Conservation (phyloP, 2,888 invertebrate species). For the Oscheius sp. region DNA sequence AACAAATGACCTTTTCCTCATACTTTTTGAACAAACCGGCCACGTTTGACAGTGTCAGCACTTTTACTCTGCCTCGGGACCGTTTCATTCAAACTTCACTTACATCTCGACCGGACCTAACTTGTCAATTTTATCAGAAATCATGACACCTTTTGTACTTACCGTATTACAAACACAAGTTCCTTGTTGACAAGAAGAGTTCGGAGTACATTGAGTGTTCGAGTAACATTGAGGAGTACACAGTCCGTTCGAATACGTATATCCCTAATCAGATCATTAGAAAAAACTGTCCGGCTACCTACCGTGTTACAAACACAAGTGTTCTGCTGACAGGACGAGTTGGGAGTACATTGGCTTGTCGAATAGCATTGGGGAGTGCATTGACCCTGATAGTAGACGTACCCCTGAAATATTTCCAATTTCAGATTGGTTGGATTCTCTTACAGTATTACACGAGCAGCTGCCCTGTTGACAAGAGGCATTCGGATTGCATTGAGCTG, state of each 20-base stretch:
- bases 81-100: too few species aligned
- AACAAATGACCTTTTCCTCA: too few species aligned
- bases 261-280: not conserved
- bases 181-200: slow-evolving; percentile 33
- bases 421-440: not conserved
- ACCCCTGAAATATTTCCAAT: slow-evolving; percentile 2
- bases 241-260: slow-evolving; percentile 4
- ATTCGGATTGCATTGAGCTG: slow-evolving; percentile 16
- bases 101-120: too few species aligned
- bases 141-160: not conserved
- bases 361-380: slow-evolving; percentile 30
- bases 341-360: slow-evolving; percentile 15
- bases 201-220: slow-evolving; percentile 13
- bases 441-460: slow-evolving; percentile 29
- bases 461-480: slow-evolving; percentile 32
- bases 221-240: slow-evolving; percentile 27
- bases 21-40: too few species aligned
- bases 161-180: slow-evolving; percentile 29
- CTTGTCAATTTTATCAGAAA: too few species aligned
- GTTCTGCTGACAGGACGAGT: slow-evolving; percentile 28
- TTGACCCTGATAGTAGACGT: not conserved
- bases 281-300: too few species aligned
- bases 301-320: slow-evolving; percentile 33
- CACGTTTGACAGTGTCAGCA: too few species aligned
- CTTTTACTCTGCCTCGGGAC: too few species aligned